phyloP scores from a whole-genome alignment of 2,113 vertebrate species.

The zebrafish (Danio rerio) region DNA sequence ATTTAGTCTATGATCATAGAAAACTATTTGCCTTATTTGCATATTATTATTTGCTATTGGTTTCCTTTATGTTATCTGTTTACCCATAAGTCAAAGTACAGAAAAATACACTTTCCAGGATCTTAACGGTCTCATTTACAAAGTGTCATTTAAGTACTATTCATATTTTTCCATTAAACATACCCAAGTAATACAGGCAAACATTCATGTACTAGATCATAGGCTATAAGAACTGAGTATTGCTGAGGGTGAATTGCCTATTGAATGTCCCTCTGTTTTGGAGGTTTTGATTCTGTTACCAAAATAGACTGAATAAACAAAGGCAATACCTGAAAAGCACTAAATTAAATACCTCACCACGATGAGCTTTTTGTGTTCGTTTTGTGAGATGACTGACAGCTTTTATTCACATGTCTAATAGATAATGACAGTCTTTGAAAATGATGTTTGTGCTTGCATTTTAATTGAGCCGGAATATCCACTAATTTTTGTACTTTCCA shows the following conservation, averaged over 20 bases:
- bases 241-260: neutral
- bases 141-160: neutral
- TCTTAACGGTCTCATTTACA: neutral
- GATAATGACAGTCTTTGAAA: constrained; percentile 84
- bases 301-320: constrained; percentile 45
- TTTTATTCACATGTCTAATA: constrained; percentile 82
- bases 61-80: neutral
- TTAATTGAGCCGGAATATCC: constrained; percentile 81
- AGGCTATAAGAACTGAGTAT: neutral
- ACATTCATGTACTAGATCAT: neutral
- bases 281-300: neutral
- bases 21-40: neutral
- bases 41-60: neutral
- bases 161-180: neutral
- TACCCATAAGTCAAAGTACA: neutral
- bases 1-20: neutral
- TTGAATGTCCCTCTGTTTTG: neutral
- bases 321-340: constrained; percentile 24
- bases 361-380: constrained; percentile 69
- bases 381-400: constrained; percentile 82
- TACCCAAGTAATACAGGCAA: neutral
- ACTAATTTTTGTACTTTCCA: constrained; percentile 84
- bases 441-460: constrained; percentile 81
- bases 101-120: neutral
- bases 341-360: constrained; percentile 76